Evolutionary conservation across 2,888 invertebrate species (phyloP).

Genomic region (Caenorhabditis sp.): DNA sequence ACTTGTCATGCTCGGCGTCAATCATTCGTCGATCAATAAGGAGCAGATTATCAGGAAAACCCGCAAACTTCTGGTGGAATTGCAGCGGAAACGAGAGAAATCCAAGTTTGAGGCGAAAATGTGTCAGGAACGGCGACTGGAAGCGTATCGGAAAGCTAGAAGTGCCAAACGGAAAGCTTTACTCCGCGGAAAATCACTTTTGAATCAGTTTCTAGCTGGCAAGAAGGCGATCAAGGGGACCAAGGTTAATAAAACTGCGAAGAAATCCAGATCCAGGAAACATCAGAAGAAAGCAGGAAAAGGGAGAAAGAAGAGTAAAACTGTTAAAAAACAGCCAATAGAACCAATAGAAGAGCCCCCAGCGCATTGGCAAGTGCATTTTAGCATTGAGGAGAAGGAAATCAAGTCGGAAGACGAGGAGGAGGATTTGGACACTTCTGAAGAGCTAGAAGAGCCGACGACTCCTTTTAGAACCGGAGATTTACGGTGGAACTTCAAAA

Average conservation of each 20-base stretch:
- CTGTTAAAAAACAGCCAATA: background rate
- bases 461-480: too few species aligned
- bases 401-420: constrained; percentile 1
- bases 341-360: background rate
- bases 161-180: background rate
- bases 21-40: constrained; percentile 32
- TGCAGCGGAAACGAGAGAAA: background rate
- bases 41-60: background rate
- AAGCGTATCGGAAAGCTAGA: background rate
- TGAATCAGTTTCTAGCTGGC: too few species aligned
- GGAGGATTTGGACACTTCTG: background rate
- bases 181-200: background rate
- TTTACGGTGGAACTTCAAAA: background rate
- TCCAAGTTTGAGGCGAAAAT: background rate
- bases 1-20: constrained; percentile 12
- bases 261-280: too few species aligned
- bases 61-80: background rate
- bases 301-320: background rate
- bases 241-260: background rate
- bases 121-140: background rate
- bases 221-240: constrained; percentile 2
- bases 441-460: background rate
- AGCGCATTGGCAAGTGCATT: background rate
- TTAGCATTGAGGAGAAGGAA: background rate
- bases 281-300: background rate